Evolutionary conservation across 1,140 invertebrate species (phyloP), one percentile per base, ranked within the genome.

Genomic region (Stegodyphus mimosarum): DNA sequence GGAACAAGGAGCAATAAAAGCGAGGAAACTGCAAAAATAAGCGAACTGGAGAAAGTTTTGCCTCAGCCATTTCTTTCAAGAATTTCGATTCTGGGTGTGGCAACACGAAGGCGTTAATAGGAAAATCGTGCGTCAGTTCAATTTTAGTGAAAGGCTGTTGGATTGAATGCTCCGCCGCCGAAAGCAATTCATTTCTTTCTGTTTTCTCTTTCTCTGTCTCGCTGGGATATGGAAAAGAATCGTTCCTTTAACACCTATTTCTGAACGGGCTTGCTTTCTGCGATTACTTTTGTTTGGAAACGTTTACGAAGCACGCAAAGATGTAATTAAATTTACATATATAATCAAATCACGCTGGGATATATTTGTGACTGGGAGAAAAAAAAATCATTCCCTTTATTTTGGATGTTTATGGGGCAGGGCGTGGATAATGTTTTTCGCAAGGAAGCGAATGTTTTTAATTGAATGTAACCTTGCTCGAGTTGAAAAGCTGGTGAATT

Each of bases 111-210:
- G 76, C 76, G 63, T 69, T 78, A 78, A 78, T 78, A 78, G 50
- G 76, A 67, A 51, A 69, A 78, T 52, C 76, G 76, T 78, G 76
- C 53, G 50, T 52, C 63, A 66, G 50, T 78, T 78, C 76, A 78
- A 78, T 78, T 78, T 78, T 64, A 78, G 76, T 69, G 64, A 78
- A 69, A 78, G 49, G 76, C 64, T 51, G 9, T n/a, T 13, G 15
- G 64, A 69, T 67, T 78, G 76, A 78, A 78, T 33, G 64, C 64
- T 78, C 7, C 53, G 17, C 48, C 63, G 50, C 74, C 49, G 72
- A 76, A 76, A 69, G 76, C 66, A 78, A 78, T 78, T 78, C 76
- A 78, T 78, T 78, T 78, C 64, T n/a, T 51, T 69, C n/a, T 69
- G 51, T 51, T 33, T 76, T 60, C n/a, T 66, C 18, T 64, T 53